Percentiles rank a stretch among this genome's conserved stretches.
Evolutionary conservation across 2,888 invertebrate species (phyloP).

Genomic region (Odiellus spinosus): DNA sequence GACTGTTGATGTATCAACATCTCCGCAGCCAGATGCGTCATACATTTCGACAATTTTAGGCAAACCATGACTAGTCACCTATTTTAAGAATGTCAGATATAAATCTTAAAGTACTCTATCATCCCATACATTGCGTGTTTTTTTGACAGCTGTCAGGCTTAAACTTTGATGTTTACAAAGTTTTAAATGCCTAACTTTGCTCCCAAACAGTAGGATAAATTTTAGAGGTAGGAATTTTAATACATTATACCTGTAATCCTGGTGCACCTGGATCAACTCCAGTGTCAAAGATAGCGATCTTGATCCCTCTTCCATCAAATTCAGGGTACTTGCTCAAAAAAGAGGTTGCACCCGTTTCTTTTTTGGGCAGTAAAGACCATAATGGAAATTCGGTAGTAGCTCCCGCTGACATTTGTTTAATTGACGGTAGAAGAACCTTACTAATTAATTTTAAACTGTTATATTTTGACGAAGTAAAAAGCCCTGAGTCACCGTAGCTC

Average conservation of each 20-base stretch:
- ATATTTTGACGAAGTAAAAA: too few species aligned
- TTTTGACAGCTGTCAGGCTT: too few species aligned
- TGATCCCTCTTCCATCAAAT: constrained; percentile 76
- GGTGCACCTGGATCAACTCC: constrained; percentile 93
- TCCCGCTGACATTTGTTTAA: constrained; percentile 3
- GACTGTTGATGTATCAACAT: constrained; percentile 74
- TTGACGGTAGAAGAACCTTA: too few species aligned
- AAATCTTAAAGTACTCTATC: neutral
- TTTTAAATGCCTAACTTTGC: too few species aligned
- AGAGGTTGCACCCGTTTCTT: constrained; percentile 75
- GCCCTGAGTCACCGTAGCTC: too few species aligned
- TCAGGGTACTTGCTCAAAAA: constrained; percentile 75
- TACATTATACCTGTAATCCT: constrained; percentile 56
- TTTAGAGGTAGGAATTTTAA: neutral
- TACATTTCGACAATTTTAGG: constrained; percentile 84
- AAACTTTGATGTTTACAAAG: too few species aligned
- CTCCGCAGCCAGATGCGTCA: constrained; percentile 92
- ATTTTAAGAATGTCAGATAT: neutral
- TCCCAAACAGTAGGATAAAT: too few species aligned
- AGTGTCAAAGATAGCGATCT: constrained; percentile 92
- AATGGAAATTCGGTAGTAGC: constrained; percentile 45
- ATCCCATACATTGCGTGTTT: neutral
- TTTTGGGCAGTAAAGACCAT: constrained; percentile 76
- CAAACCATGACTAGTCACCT: constrained; percentile 46
- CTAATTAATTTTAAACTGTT: too few species aligned